Evolutionary conservation across 2,797 vertebrate species (phyloP).

Genomic region (Pampus argenteus): DNA sequence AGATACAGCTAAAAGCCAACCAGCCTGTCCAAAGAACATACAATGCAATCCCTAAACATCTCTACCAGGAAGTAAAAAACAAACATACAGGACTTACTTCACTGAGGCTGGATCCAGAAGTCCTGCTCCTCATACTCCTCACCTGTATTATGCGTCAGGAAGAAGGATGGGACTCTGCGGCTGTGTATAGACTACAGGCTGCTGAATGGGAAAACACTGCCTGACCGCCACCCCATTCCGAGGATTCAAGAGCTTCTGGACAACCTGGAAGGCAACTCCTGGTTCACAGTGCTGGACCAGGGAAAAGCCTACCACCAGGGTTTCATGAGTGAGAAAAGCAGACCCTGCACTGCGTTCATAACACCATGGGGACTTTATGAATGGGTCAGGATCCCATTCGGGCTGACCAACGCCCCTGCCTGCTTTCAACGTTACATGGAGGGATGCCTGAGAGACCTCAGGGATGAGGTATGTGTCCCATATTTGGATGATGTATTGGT

Average conservation of each 20-base stretch:
- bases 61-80: conserved; percentile 55
- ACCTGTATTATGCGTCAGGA: neutral
- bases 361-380: too few species aligned
- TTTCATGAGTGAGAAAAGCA: neutral
- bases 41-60: conserved; percentile 25
- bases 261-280: conserved; percentile 10
- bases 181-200: conserved; percentile 4
- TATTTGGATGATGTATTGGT: conserved; percentile 3
- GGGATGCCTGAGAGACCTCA: neutral
- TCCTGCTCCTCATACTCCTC: conserved; percentile 30
- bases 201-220: neutral
- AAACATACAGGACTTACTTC: conserved; percentile 23
- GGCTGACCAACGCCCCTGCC: too few species aligned
- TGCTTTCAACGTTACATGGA: too few species aligned
- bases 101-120: conserved; percentile 25
- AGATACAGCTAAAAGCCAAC: too few species aligned
- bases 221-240: neutral
- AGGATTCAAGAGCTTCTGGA: conserved; percentile 1
- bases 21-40: conserved; percentile 34
- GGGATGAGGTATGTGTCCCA: neutral
- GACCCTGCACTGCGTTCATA: too few species aligned
- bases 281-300: conserved; percentile 13
- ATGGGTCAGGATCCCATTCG: too few species aligned
- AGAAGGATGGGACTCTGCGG: neutral
- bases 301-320: conserved; percentile 6